A percentile compares a stretch with the other conserved stretches of the same genome.
phyloP scores from a whole-genome alignment of 2,113 vertebrate genomes.

The Ranitomeya variabilis region DNA sequence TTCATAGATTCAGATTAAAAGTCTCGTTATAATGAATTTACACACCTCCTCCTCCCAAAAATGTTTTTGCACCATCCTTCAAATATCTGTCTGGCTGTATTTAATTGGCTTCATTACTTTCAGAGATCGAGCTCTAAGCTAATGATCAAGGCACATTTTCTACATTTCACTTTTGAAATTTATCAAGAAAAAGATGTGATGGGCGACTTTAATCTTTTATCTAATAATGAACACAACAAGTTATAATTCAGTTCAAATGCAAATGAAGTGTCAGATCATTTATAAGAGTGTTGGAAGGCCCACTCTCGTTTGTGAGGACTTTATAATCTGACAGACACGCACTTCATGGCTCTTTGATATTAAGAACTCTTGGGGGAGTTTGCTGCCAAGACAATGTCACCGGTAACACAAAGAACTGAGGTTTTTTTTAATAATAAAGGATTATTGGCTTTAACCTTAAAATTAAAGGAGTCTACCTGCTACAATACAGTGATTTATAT shows the following conservation, averaged over 20 bases:
- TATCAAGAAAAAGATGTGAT: conserved; percentile 37
- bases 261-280: conserved; percentile 40
- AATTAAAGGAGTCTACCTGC: background rate
- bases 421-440: background rate
- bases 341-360: conserved; percentile 11
- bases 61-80: background rate
- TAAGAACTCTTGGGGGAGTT: conserved; percentile 6
- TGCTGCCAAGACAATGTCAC: conserved; percentile 34
- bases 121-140: background rate
- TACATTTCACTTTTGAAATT: conserved; percentile 42
- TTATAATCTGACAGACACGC: background rate
- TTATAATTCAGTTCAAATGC: conserved; percentile 45
- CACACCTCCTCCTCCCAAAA: background rate
- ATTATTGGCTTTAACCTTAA: conserved; percentile 9
- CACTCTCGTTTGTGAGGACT: conserved; percentile 13
- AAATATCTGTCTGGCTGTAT: background rate
- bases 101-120: conserved; percentile 49
- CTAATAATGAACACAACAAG: conserved; percentile 38
- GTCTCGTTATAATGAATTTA: background rate
- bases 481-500: background rate
- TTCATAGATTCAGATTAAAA: background rate
- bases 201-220: conserved; percentile 49
- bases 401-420: background rate
- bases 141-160: conserved; percentile 47
- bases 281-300: conserved; percentile 14